A percentile compares a stretch with the other conserved stretches of the same genome.
phyloP scores from a whole-genome alignment of 2,888 invertebrate genomes.

The Drosophila nigricruria region DNA sequence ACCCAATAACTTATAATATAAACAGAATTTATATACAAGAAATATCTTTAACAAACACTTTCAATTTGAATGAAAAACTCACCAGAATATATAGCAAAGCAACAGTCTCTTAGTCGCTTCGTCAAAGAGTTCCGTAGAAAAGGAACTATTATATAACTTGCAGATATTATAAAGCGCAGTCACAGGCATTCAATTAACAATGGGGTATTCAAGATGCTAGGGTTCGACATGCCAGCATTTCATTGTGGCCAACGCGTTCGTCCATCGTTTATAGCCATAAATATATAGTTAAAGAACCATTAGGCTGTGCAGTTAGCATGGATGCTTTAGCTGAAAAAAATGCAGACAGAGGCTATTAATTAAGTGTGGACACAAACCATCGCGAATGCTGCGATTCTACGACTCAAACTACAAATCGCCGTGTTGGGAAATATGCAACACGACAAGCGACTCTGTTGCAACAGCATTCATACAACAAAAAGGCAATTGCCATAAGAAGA shows the following conservation, averaged over 20 bases:
- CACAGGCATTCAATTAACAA: constrained; percentile 56
- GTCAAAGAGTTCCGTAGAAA: neutral
- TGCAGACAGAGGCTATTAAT: constrained; percentile 78
- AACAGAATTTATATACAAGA: too few species aligned
- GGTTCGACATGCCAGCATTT: constrained; percentile 26
- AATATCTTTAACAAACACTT: neutral
- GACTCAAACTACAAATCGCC: constrained; percentile 48
- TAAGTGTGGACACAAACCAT: constrained; percentile 61
- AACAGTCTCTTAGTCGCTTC: neutral
- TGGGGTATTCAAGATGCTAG: constrained; percentile 15
- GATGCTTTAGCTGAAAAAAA: constrained; percentile 73
- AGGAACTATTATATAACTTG: neutral
- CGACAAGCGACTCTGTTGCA: constrained; percentile 8
- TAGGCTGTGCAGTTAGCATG: constrained; percentile 65
- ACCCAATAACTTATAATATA: too few species aligned
- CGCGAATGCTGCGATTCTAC: constrained; percentile 13
- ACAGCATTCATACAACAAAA: constrained; percentile 23
- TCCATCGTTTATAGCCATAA: constrained; percentile 38
- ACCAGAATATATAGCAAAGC: neutral
- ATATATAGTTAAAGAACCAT: constrained; percentile 59
- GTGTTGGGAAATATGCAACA: constrained; percentile 52
- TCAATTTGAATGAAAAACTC: too few species aligned
- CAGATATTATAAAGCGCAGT: neutral
- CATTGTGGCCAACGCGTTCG: constrained; percentile 28
- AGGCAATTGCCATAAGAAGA: constrained; percentile 73